Base-by-base conservation (phyloP, 2,113 vertebrate species). In the Brachypodius melanocephalos region DNA sequence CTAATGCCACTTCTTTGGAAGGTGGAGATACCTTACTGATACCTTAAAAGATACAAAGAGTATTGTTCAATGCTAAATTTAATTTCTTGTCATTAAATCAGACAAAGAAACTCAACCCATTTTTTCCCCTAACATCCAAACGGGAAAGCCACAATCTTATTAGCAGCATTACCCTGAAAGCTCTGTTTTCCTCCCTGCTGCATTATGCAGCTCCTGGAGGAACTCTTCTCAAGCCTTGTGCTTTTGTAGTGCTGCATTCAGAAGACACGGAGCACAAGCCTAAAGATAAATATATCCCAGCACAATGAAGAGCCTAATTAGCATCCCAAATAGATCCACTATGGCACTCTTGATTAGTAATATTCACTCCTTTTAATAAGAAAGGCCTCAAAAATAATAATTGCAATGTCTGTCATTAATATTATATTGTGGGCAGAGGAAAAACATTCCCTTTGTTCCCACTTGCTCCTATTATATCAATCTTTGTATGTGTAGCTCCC, bases 101-200 rank as follows among this genome's bases (percentile, higher is more conserved):
- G 36, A n/a, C 76, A 92, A 93, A 90, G 88, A 93, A 87, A 84
- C 61, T 52, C 65, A 81, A 81, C 17, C 12, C 10, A 31, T 62
- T 90, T 82, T 68, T 77, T 16, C 59, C 69, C n/a, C 46, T 74
- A 74, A 55, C 6, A 20, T 78, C 73, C 57, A 82, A 95, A 87
- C 0, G 1, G 1, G 89, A 93, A 92, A 90, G 90, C 13, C 32
- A 73, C 43, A 95, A 81, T 82, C 73, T 93, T 61, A 89, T 92
- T 87, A 95, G 72, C 26, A 92, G 61, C 84, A 85, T 86, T 93
- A 93, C 45, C 51, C 68, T 94, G 75, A 93, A 93, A 95, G 91
- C 61, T 91, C 73, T 81, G 55, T 57, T 85, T 93, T 72, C 62
- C 34, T 94, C 55, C 38, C 36, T 88, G 82, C 43, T 88, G 78